Conservation (phyloP, 2,888 invertebrate genomes). For the Epicampocera succincta region DNA sequence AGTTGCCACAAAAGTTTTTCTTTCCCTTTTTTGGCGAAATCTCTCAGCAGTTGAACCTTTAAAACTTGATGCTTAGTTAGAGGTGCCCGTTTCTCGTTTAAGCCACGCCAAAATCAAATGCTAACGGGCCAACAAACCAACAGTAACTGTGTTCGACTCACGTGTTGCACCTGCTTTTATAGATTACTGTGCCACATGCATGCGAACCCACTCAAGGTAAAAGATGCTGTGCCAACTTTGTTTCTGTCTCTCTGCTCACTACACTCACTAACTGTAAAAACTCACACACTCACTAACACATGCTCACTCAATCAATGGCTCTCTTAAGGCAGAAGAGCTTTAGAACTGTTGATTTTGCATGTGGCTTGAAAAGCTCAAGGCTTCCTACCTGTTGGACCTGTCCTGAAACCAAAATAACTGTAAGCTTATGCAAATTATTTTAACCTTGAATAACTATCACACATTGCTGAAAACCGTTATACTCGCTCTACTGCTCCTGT, state of each 20-base stretch:
- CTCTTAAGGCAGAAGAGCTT: conserved; percentile 2
- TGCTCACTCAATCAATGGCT: conserved; percentile 5
- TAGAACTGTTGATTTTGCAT: conserved; percentile 61
- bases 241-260: conserved; percentile 5
- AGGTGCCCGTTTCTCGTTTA: not conserved
- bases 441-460: conserved; percentile 61
- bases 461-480: conserved; percentile 41
- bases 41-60: conserved; percentile 4
- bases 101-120: conserved; percentile 28
- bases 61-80: not conserved
- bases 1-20: not conserved
- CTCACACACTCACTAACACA: not conserved
- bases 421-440: conserved; percentile 42
- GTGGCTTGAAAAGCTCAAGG: conserved; percentile 50
- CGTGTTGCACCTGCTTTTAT: conserved; percentile 67
- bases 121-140: conserved; percentile 57
- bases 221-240: conserved; percentile 54
- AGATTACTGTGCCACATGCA: conserved; percentile 38
- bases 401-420: conserved; percentile 15
- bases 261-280: conserved; percentile 19
- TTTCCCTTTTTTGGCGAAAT: not conserved
- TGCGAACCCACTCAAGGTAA: conserved; percentile 51
- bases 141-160: conserved; percentile 65
- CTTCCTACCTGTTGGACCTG: conserved; percentile 66
- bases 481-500: not conserved